Evolutionary conservation across 2,888 invertebrate species (phyloP), one percentile per base, ranked within the genome.

Genomic region (Carcina quercana): DNA sequence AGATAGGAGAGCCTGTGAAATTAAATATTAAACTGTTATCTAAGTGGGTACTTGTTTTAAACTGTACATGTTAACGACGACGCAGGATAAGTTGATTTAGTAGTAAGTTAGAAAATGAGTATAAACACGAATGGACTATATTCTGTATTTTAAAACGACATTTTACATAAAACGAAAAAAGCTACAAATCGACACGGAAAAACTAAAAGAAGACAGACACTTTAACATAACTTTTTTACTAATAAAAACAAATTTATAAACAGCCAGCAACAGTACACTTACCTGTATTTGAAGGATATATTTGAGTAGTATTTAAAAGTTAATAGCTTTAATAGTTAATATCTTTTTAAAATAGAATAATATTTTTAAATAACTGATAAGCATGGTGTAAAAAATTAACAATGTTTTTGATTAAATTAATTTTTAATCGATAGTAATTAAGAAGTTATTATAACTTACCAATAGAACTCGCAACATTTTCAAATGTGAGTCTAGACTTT

Each of bases 391-490:
- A 17, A 17, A 5, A 17, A 17, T 17, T n/a, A n/a, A n/a, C n/a
- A n/a, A n/a, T n/a, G n/a, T n/a, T n/a, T n/a, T n/a, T n/a, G n/a
- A n/a, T n/a, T n/a, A n/a, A n/a, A n/a, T 6, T 20, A n/a, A n/a
- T 10, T 8, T 7, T 20, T 20, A 20, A 20, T 20, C 20, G 10
- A 20, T 10, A 20, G 3, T 20, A n/a, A 27, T 15, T 10, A 15
- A 12, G 14, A 10, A 19, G 14, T n/a, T 5, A 13, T 3, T 21
- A 24, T 2, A 24, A 74, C 78, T 78, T 53, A 78, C 76, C 42
- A 55, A 66, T 50, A 37, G 43, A 32, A 61, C 40, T 37, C 48
- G 50, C 35, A 44, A 43, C 71, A 76, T 74, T 60, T 65, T 64
- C 38, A 42, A 28, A 15, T 34, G 3, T 12, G 10, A 40, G 37